These are phyloP conservation scores for Tetragonisca angustula DNA, from an alignment of 2,888 invertebrate species.

Conservation along the genomic window DNA sequence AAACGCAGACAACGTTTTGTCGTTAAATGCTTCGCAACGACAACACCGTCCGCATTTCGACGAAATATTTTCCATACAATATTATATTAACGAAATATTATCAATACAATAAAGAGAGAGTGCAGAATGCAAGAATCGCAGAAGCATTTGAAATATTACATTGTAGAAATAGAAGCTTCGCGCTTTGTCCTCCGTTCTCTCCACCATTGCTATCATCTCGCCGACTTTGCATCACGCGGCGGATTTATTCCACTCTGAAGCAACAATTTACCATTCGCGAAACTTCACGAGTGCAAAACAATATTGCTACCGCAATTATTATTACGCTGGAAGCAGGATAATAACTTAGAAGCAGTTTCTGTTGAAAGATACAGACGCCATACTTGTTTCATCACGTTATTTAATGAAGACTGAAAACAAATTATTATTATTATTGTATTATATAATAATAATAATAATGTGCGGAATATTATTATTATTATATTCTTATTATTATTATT, in stretches of 20 bases:
- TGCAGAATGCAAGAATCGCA: neutral
- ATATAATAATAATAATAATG: too few relatives aligned
- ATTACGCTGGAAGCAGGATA: conserved; percentile 8
- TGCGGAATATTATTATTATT: too few relatives aligned
- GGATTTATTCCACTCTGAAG: conserved; percentile 31
- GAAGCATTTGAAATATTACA: too few relatives aligned
- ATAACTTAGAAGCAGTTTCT: conserved; percentile 5
- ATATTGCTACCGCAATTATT: conserved; percentile 18
- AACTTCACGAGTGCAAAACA: conserved; percentile 42
- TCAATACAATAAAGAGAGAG: neutral
- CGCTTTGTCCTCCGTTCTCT: neutral
- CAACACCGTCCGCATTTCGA: rapidly evolving
- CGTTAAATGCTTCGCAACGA: neutral
- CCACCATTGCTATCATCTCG: neutral
- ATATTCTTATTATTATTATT: too few relatives aligned
- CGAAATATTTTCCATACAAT: too few relatives aligned
- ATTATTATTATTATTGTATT: too few relatives aligned
- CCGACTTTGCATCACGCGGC: neutral
- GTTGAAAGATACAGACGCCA: neutral
- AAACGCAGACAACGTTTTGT: neutral
- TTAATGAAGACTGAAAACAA: neutral
- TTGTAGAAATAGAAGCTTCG: too few relatives aligned
- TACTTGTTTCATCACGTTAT: neutral
- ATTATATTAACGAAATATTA: too few relatives aligned
- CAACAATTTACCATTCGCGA: conserved; percentile 46